phyloP scores from a whole-genome alignment of 2,113 vertebrate genomes.

The Neolamprologus hecqui region DNA sequence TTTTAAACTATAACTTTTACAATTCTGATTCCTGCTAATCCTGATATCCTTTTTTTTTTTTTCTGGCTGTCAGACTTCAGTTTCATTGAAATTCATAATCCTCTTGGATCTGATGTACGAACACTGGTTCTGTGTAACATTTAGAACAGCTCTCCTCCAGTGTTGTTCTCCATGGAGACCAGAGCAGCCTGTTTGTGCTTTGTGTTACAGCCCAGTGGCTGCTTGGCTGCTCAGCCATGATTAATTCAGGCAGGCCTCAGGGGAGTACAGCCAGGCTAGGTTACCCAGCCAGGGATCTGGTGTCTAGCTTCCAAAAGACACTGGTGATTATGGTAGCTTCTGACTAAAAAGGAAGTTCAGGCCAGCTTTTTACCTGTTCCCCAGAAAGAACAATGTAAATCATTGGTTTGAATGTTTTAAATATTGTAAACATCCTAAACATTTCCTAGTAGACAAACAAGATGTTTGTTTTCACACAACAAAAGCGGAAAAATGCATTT shows the following conservation, averaged over 20 bases:
- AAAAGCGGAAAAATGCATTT: not conserved
- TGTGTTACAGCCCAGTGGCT: constrained; percentile 46
- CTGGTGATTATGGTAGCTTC: constrained; percentile 17
- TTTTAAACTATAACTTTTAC: not conserved
- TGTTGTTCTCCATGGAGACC: constrained; percentile 31
- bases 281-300: constrained; percentile 62
- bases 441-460: not conserved
- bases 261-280: constrained; percentile 45
- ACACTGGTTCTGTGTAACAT: not conserved
- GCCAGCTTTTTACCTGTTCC: not conserved
- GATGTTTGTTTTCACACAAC: not conserved
- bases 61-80: not conserved
- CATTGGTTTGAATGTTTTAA: not conserved
- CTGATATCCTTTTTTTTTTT: not conserved
- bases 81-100: not conserved
- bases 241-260: constrained; percentile 66
- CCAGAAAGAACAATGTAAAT: not conserved
- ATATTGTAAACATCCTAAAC: not conserved
- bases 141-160: not conserved
- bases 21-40: not conserved
- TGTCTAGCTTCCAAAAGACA: constrained; percentile 42
- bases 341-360: not conserved
- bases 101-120: not conserved
- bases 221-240: constrained; percentile 59
- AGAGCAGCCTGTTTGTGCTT: constrained; percentile 49